A percentile compares a stretch with the other conserved stretches of the same genome.
Evolutionary conservation across 2,797 vertebrate genomes (phyloP).

Genomic region (Australoheros facetus): DNA sequence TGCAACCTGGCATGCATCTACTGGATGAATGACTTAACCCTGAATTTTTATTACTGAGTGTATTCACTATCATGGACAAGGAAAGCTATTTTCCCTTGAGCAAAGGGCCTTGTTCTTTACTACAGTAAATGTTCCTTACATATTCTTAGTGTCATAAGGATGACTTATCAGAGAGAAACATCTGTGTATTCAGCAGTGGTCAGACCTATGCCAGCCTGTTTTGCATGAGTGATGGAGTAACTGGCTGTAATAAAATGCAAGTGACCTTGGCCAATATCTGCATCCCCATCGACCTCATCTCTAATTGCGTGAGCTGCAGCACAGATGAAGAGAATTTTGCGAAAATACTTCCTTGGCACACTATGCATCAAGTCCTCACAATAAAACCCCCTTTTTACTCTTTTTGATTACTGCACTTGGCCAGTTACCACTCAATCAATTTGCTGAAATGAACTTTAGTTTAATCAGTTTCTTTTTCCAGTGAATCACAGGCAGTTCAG

Average conservation of each 20-base stretch:
- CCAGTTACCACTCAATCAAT: constrained; percentile 59
- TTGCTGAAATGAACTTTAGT: constrained; percentile 65
- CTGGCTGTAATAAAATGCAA: constrained; percentile 46
- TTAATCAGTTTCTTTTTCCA: constrained; percentile 66
- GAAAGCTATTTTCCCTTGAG: constrained; percentile 27
- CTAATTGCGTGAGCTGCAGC: constrained; percentile 52
- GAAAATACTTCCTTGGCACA: constrained; percentile 42
- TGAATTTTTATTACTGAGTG: constrained; percentile 12
- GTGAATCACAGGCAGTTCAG: constrained; percentile 56
- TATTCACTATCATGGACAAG: background rate
- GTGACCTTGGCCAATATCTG: constrained; percentile 70
- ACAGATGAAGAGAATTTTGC: constrained; percentile 41
- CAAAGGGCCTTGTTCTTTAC: constrained; percentile 1
- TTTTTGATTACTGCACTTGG: constrained; percentile 67
- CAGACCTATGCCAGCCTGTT: constrained; percentile 39
- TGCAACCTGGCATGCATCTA: background rate
- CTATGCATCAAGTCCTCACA: constrained; percentile 43
- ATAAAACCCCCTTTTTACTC: constrained; percentile 42
- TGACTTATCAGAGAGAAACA: constrained; percentile 32
- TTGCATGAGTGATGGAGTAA: constrained; percentile 29
- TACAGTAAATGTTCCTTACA: constrained; percentile 1
- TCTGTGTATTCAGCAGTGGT: constrained; percentile 35
- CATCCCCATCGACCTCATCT: constrained; percentile 54
- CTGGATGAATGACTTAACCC: constrained; percentile 20
- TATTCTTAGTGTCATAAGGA: constrained; percentile 33